Evolutionary conservation across 2,113 vertebrate genomes (phyloP), one percentile per base, ranked within the genome.

Genomic region (Corythoichthys haematopterus): DNA sequence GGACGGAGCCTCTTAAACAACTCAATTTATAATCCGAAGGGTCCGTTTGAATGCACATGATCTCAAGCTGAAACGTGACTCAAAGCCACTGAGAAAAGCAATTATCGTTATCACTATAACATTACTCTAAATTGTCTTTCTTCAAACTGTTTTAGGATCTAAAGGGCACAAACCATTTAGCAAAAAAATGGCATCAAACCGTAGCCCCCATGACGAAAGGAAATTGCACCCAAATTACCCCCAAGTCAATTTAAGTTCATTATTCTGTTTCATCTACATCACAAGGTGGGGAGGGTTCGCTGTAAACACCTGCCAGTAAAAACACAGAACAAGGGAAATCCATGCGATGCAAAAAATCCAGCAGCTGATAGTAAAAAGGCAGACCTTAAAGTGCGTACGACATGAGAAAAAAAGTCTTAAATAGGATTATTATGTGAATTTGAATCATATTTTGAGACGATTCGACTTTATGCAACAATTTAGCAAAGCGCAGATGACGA

Each of bases 181-280:
- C 71, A 75, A 85, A 85, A 84, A 86, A 90, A 86, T 43, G 75
- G 71, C 85, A 86, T 84, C 86, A 87, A 88, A 85, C 74, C 71
- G 12, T 75, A 65, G 65, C 20, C 10, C 40, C 83, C 85, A 80
- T 86, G 85, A 80, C 81, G 20, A 85, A 82, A 81, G 85, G 77
- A 90, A 91, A 87, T 84, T 81, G 82, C 77, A 70, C 1, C 79
- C 80, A 88, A 89, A 89, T 90, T 78, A 86, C 84, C 84, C 80
- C 70, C 28, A 14, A 80, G 81, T 85, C 80, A 88, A 83, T 89
- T 43, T 85, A 86, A 72, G 65, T 73, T 84, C 68, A 83, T 88
- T 85, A 88, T 85, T 82, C 83, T 65, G 43, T 80, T 84, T 74
- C 74, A 80, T 75, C 69, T 14, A 46, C 59, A 45, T 43, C 4